These are phyloP conservation scores for Drosophila falleni DNA, from an alignment of 2,888 invertebrate genomes.

Conservation along the genomic window DNA sequence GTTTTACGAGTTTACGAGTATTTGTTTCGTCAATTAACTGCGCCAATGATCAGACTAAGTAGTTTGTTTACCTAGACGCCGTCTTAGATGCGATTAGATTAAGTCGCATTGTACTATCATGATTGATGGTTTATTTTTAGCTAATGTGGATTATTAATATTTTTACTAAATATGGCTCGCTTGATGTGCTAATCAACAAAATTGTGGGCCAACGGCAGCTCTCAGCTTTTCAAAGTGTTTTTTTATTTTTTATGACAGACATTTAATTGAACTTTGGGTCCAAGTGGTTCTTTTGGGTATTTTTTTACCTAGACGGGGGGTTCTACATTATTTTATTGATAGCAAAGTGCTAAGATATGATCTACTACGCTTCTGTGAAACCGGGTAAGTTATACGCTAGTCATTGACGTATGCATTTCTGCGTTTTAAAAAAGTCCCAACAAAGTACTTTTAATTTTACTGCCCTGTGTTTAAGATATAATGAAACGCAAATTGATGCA, in stretches of 20 bases:
- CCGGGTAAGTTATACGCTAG: not conserved
- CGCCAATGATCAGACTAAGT: constrained; percentile 40
- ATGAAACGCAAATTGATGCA: no score
- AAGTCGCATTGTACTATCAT: constrained; percentile 53
- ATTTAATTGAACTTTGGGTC: constrained; percentile 60
- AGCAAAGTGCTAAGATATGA: constrained; percentile 34
- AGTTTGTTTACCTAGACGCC: constrained; percentile 78
- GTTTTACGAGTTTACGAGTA: not conserved
- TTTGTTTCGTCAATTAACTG: constrained; percentile 14
- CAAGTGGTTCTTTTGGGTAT: constrained; percentile 14
- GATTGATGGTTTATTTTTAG: constrained; percentile 77
- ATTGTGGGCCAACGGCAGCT: constrained; percentile 24
- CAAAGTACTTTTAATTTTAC: no score
- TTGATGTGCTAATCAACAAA: constrained; percentile 56
- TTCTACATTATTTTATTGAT: constrained; percentile 35
- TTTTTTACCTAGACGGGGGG: constrained; percentile 41
- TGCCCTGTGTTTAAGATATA: no score
- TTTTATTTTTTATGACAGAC: constrained; percentile 36
- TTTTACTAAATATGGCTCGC: constrained; percentile 47
- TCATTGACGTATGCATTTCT: constrained; percentile 18
- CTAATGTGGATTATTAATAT: constrained; percentile 72
- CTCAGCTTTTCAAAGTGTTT: constrained; percentile 1
- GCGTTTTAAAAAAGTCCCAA: constrained; percentile 13
- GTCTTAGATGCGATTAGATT: constrained; percentile 71
- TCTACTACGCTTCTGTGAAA: constrained; percentile 8